Base-by-base conservation (phyloP, 2,888 invertebrate species). In the Polietes domitor region DNA sequence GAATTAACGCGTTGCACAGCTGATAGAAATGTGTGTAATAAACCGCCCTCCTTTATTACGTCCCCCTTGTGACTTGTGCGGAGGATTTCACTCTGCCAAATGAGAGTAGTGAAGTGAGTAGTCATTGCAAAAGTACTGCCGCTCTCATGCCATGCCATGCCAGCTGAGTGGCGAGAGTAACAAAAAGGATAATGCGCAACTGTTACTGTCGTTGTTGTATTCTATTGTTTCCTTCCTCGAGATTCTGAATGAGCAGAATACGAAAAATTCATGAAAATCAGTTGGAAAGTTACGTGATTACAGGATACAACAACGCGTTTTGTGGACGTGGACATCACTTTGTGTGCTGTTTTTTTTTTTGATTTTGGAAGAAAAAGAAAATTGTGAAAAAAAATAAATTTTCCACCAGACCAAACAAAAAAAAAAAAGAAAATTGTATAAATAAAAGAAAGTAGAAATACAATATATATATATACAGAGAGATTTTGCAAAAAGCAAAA, bases 281-380 rank as follows among this genome's bases (percentile, higher is more conserved):
- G 88, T 88, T 83, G 83, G 80, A 86, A 85, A 87, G 86, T 86
- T 86, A 86, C 87, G 86, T 86, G 87, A 86, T 85, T 84, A 86
- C 79, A 84, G 84, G 77, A 84, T 79, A 84, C 81, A 81, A 81
- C 81, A 58, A 83, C 58, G 63, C 24, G 43, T 72, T 83, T 83
- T 77, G 74, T 80, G 26, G 24, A 58, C 26, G 58, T 74, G 73
- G 26, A 15, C 47, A 47, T 47, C 80, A 77, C 53, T 70, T 73
- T 83, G 50, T 53, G 61, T 63, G 17, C 70, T 41, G 47, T 79
- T 77, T 74, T 12, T 47, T 47, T 26, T 15, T 63, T 43, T 73
- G 26, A 17, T 61, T 19, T 41, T 77, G 73, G 77, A 41, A 65
- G 9, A 15, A 75, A 78, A 21, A 65, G 63, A 21, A 53, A 17